Conservation (phyloP, 2,888 invertebrate genomes). For the Diarsia brunnea region DNA sequence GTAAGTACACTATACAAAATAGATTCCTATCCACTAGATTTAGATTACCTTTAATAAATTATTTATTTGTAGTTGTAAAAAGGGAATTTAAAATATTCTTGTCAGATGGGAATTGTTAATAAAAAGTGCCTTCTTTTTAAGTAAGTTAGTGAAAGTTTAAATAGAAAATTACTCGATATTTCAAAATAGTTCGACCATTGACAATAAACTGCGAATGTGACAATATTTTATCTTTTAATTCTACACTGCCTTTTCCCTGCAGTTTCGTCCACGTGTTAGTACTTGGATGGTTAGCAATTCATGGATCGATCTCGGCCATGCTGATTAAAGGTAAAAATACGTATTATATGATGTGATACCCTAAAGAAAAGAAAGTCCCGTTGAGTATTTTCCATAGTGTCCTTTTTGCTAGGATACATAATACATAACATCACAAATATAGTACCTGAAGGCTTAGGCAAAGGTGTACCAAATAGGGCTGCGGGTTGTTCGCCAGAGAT, state of each 20-base stretch:
- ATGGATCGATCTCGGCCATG: too few relatives aligned
- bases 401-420: too few relatives aligned
- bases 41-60: constrained; percentile 20
- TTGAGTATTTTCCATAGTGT: too few relatives aligned
- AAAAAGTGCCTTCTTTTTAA: neutral
- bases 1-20: neutral
- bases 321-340: too few relatives aligned
- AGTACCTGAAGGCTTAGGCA: too few relatives aligned
- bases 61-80: constrained; percentile 32
- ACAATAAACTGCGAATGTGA: constrained; percentile 20
- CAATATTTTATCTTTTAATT: constrained; percentile 33
- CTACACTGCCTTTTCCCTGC: neutral
- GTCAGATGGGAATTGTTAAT: constrained; percentile 26
- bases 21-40: constrained; percentile 23
- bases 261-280: neutral
- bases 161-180: neutral
- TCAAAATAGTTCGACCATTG: neutral
- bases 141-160: neutral
- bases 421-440: too few relatives aligned
- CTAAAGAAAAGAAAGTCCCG: too few relatives aligned
- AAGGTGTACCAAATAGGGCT: too few relatives aligned
- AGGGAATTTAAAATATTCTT: constrained; percentile 38
- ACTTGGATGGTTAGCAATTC: too few relatives aligned
- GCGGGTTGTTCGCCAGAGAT: too few relatives aligned
- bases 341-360: too few relatives aligned